Conservation (phyloP, 2,797 vertebrate species). For the Bovichtus variegatus region DNA sequence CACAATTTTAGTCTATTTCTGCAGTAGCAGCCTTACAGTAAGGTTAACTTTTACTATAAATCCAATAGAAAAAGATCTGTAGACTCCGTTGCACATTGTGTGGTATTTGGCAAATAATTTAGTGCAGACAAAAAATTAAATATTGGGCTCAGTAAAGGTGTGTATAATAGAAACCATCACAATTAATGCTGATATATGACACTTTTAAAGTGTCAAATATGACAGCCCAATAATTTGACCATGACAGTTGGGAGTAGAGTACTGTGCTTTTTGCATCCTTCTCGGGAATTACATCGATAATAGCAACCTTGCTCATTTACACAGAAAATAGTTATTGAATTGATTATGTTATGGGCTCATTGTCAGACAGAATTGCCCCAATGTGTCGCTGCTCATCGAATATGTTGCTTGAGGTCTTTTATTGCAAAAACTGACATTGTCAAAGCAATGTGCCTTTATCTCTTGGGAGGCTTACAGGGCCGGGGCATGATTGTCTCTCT, state of each 20-base stretch:
- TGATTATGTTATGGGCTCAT: constrained; percentile 59
- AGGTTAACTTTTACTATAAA: not conserved
- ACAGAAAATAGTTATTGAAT: constrained; percentile 11
- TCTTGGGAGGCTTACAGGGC: constrained; percentile 66
- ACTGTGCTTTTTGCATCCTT: not conserved
- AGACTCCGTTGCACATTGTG: not conserved
- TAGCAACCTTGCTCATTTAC: constrained; percentile 27
- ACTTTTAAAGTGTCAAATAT: not conserved
- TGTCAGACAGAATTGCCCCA: constrained; percentile 54
- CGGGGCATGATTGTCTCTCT: constrained; percentile 71
- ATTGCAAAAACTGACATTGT: constrained; percentile 72
- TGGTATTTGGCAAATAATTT: not conserved
- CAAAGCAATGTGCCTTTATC: constrained; percentile 74
- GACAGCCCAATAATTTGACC: not conserved
- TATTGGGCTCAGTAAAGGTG: not conserved
- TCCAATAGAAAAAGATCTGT: not conserved
- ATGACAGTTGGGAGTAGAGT: not conserved
- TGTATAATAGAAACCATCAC: not conserved
- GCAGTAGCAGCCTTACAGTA: not conserved
- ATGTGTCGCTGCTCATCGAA: constrained; percentile 54
- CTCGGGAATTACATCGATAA: not conserved
- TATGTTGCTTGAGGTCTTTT: constrained; percentile 59
- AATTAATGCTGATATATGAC: not conserved
- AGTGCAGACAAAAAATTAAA: not conserved
- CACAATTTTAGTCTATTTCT: constrained; percentile 4